Evolutionary conservation across 2,113 vertebrate species (phyloP), one percentile per base, ranked within the genome.

Genomic region (Sinocyclocheilus anophthalmus): DNA sequence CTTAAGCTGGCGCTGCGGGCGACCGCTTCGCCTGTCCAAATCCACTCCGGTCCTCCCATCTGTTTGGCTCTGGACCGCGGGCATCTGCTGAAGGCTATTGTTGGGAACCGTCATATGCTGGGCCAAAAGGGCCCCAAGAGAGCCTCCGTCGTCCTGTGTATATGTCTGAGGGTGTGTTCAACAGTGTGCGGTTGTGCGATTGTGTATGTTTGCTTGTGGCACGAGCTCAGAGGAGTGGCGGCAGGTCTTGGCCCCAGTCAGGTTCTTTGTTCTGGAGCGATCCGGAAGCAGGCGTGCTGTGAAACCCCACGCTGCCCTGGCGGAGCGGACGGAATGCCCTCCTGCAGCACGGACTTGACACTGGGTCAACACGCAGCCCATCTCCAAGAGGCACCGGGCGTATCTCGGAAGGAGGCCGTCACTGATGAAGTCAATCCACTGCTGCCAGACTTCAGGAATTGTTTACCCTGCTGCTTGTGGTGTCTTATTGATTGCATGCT

Each of bases 11-110:
- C 90, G 90, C 90, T 84, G 88, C 63, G 87, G 90, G 93, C 90
- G 84, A 57, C 9, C 48, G 30, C 48, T 45, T 83, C 24, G 13
- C 76, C 61, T 45, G 9, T 84, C 83, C 86, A 87, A 85, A 89
- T 50, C 84, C 90, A 90, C 92, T 93, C 86, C 90, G 90, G 93
- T 84, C 88, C 85, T 88, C 93, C 94, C 94, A 93, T 94, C 93
- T 94, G 94, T 92, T 94, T 95, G 93, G 94, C 94, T 91, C 86
- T 83, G 83, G 84, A 94, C 93, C 10, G 90, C 81, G 67, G 91
- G 92, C 94, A 94, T 93, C 94, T 95, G 94, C 91, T 94, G 88
- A 86, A 87, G 70, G 90, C 93, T 92, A 94, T 94, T 94, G 94
- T 94, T 92, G 91, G 92, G 91, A 88, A 90, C 88, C 77, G 92